Evolutionary conservation across 2,113 vertebrate genomes (phyloP).

Genomic region (Sturnus vulgaris): DNA sequence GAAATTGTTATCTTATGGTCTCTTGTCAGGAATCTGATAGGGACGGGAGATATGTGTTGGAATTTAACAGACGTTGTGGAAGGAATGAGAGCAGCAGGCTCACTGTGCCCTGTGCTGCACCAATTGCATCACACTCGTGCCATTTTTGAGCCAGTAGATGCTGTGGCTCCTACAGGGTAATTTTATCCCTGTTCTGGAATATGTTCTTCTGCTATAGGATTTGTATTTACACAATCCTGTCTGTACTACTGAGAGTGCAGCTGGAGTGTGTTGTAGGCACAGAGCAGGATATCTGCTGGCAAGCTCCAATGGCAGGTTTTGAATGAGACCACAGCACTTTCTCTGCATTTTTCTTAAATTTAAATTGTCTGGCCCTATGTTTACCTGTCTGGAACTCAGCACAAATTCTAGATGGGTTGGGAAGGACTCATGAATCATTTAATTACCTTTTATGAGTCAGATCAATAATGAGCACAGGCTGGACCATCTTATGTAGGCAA

Average conservation of each 20-base stretch:
- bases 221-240: background rate
- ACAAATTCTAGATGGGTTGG: background rate
- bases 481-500: background rate
- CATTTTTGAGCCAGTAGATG: background rate
- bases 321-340: background rate
- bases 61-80: background rate
- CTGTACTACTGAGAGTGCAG: background rate
- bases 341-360: background rate
- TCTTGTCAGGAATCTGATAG: background rate
- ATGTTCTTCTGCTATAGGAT: background rate
- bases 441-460: background rate
- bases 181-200: background rate
- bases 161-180: background rate
- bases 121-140: fast-evolving
- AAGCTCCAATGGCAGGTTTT: background rate
- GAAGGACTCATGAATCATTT: background rate
- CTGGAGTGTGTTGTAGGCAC: background rate
- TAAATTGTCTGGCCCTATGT: background rate
- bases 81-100: background rate
- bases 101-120: background rate
- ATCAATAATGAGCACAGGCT: background rate
- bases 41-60: background rate
- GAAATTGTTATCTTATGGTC: background rate
- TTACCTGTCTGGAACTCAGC: background rate
- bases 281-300: background rate